Evolutionary conservation across 2,113 vertebrate genomes (phyloP).

Genomic region (Oriolus oriolus): DNA sequence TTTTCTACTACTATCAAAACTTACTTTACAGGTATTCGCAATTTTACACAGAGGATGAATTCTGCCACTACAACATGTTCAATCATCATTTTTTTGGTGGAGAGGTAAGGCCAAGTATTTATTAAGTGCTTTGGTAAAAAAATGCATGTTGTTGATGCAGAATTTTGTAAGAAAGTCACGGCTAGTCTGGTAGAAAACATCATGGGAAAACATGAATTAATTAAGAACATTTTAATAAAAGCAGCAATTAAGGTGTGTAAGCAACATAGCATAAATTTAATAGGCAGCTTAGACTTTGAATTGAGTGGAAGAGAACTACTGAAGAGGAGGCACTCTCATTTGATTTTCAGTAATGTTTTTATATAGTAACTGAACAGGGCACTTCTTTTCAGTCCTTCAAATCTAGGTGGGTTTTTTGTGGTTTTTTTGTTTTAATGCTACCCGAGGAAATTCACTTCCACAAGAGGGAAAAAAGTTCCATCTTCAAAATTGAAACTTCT

Average conservation of each 20-base stretch:
- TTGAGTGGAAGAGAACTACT: background rate
- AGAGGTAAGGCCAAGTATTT: conserved; percentile 77
- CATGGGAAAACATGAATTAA: background rate
- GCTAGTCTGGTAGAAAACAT: background rate
- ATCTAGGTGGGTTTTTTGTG: background rate
- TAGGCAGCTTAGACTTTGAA: background rate
- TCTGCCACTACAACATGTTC: conserved; percentile 99
- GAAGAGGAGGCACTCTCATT: background rate
- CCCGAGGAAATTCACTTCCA: background rate
- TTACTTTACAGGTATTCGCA: conserved; percentile 87
- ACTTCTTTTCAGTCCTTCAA: background rate
- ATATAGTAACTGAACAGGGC: background rate
- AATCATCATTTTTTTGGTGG: conserved; percentile 95
- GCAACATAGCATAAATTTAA: background rate
- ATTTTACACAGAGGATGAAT: conserved; percentile 87
- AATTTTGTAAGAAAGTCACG: background rate
- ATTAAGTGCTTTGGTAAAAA: background rate
- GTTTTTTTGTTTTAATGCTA: background rate
- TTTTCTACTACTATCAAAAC: background rate
- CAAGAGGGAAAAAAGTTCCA: background rate
- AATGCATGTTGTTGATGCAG: background rate
- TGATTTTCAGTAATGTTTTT: background rate
- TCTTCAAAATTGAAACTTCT: background rate
- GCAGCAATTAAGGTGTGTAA: background rate
- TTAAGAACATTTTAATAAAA: background rate